Conservation (phyloP, 2,888 invertebrate species). For the Brachypalpus laphriformis region DNA sequence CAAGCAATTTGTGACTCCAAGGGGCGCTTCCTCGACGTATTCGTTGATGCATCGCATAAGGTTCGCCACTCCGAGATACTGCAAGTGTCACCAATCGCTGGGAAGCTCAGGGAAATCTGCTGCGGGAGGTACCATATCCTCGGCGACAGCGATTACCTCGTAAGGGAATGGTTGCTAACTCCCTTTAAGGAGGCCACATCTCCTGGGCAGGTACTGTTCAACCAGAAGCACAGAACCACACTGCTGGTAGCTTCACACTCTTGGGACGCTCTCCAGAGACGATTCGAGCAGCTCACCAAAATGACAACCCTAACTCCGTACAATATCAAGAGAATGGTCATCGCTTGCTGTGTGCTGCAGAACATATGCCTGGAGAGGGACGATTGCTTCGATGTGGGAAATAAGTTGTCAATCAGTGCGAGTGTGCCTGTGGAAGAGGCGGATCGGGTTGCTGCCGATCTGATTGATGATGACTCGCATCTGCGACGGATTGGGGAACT, state of each 20-base stretch:
- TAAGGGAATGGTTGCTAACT: constrained; percentile 43
- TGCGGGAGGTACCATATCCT: constrained; percentile 24
- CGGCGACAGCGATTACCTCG: not conserved
- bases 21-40: constrained; percentile 39
- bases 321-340: constrained; percentile 11
- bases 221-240: not conserved
- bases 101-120: constrained; percentile 10
- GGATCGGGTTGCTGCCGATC: not conserved
- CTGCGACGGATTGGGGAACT: constrained; percentile 32
- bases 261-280: not conserved
- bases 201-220: not conserved
- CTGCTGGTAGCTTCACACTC: not conserved
- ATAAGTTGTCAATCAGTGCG: not conserved
- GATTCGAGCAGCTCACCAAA: constrained; percentile 28
- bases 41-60: not conserved
- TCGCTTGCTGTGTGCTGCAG: constrained; percentile 47
- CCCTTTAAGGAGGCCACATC: constrained; percentile 3
- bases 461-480: not conserved
- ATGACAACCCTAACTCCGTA: not conserved
- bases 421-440: not conserved
- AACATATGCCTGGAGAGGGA: constrained; percentile 35
- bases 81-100: constrained; percentile 8
- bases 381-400: constrained; percentile 3
- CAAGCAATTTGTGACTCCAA: constrained; percentile 35
- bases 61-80: constrained; percentile 20